Evolutionary conservation across 2,888 invertebrate genomes (phyloP).

Genomic region (Drosophila phalerata): DNA sequence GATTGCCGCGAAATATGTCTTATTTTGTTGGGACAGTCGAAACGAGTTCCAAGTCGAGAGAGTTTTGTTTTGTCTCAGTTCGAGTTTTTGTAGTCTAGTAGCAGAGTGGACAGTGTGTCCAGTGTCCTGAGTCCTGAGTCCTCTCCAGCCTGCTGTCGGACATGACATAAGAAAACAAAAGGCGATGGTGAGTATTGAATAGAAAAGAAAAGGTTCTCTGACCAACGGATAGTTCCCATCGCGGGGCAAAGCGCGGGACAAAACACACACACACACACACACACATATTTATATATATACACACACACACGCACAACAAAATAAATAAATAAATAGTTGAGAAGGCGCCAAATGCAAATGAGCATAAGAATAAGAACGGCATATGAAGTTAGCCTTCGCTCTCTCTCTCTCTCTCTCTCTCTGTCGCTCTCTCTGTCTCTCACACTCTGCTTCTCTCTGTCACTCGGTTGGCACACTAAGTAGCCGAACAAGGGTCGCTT

Average conservation of each 20-base stretch:
- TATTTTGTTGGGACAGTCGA: slow-evolving; percentile 43
- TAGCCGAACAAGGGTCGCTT: slow-evolving; percentile 43
- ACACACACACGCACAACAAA: slow-evolving; percentile 8
- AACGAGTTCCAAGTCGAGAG: slow-evolving; percentile 38
- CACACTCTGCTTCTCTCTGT: too few relatives aligned
- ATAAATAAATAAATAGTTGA: slow-evolving; percentile 58
- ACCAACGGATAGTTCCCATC: slow-evolving; percentile 66
- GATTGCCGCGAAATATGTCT: slow-evolving; percentile 76
- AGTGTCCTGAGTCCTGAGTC: slow-evolving; percentile 8
- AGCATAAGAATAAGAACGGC: slow-evolving; percentile 22
- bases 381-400: slow-evolving; percentile 4
- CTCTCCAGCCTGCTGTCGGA: slow-evolving; percentile 54
- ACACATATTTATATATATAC: background rate
- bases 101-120: background rate
- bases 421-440: slow-evolving; percentile 8
- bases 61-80: slow-evolving; percentile 8
- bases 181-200: slow-evolving; percentile 26
- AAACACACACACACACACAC: background rate
- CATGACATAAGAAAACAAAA: slow-evolving; percentile 77
- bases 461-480: slow-evolving; percentile 20
- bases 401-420: background rate
- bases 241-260: slow-evolving; percentile 18
- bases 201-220: slow-evolving; percentile 30
- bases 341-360: slow-evolving; percentile 72
- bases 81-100: background rate